These are phyloP conservation scores for Melipona quadrifasciata DNA, from an alignment of 1,140 invertebrate species.

Conservation along the genomic window DNA sequence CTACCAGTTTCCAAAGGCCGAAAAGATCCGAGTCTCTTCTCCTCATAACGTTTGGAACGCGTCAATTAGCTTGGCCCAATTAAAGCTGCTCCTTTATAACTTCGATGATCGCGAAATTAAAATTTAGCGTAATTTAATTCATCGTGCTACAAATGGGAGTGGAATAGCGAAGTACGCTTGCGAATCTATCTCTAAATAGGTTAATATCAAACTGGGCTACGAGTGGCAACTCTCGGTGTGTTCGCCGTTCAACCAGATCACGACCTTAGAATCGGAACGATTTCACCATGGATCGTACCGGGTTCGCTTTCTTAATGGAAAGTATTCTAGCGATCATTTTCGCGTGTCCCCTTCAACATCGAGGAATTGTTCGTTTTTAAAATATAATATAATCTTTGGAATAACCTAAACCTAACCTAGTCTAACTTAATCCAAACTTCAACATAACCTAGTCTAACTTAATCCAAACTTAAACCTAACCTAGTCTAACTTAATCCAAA, in stretches of 20 bases:
- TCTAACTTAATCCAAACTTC: too few species aligned
- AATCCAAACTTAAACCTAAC: too few species aligned
- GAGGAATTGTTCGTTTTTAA: background rate
- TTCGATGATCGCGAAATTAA: background rate
- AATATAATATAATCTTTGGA: too few species aligned
- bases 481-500: too few species aligned
- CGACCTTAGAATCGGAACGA: conserved; percentile 34
- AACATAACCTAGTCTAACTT: too few species aligned
- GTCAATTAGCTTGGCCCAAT: background rate
- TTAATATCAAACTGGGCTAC: background rate
- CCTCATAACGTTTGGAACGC: background rate
- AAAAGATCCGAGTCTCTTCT: background rate
- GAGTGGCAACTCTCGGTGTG: too few species aligned
- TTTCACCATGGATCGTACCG: background rate
- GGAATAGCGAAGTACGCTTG: background rate
- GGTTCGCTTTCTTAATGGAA: conserved; percentile 5
- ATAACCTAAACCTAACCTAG: too few species aligned
- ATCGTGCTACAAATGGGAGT: background rate
- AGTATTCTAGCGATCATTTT: background rate
- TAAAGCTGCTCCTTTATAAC: background rate
- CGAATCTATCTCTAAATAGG: background rate
- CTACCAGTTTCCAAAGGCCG: background rate
- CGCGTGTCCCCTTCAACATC: background rate
- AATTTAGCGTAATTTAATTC: background rate
- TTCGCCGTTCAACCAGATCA: background rate